These are phyloP conservation scores for Pararge aegeria DNA, from an alignment of 1,140 invertebrate genomes.

Conservation along the genomic window DNA sequence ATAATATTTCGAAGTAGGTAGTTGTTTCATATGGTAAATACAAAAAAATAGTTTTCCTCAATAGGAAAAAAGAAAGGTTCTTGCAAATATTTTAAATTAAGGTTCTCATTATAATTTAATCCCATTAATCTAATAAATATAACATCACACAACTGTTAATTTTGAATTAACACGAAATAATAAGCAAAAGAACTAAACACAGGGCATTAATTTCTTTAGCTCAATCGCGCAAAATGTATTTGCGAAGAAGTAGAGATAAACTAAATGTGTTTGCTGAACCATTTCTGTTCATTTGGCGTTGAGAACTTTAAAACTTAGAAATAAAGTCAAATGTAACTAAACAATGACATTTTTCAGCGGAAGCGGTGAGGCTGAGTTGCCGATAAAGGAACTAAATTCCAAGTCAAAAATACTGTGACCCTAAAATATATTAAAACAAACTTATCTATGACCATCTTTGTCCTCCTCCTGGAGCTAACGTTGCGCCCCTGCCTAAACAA, in stretches of 20 bases:
- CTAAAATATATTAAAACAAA: slow-evolving; percentile 34
- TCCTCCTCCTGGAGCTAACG: neutral
- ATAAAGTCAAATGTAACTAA: slow-evolving; percentile 17
- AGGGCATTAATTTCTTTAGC: neutral
- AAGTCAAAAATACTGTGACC: slow-evolving; percentile 45
- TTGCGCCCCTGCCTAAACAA: neutral
- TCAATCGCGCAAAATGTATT: too few species aligned
- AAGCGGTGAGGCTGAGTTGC: neutral
- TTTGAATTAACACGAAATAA: slow-evolving; percentile 28
- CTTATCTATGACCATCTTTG: slow-evolving; percentile 26
- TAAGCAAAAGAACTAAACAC: neutral
- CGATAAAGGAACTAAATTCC: slow-evolving; percentile 42
- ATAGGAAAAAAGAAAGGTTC: slow-evolving; percentile 19
- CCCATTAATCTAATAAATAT: slow-evolving; percentile 20
- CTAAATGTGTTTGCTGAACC: neutral
- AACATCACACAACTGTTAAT: slow-evolving; percentile 32
- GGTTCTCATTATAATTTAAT: slow-evolving; percentile 6
- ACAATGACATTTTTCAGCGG: slow-evolving; percentile 21
- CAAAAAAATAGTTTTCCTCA: slow-evolving; percentile 32
- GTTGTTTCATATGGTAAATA: slow-evolving; percentile 41
- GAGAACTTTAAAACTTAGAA: neutral
- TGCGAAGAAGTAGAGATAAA: slow-evolving; percentile 3
- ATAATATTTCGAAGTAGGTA: slow-evolving; percentile 49
- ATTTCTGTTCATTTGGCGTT: neutral
- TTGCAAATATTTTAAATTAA: slow-evolving; percentile 1